Conservation (phyloP, 2,888 invertebrate species). For the Apotomis turbidana region DNA sequence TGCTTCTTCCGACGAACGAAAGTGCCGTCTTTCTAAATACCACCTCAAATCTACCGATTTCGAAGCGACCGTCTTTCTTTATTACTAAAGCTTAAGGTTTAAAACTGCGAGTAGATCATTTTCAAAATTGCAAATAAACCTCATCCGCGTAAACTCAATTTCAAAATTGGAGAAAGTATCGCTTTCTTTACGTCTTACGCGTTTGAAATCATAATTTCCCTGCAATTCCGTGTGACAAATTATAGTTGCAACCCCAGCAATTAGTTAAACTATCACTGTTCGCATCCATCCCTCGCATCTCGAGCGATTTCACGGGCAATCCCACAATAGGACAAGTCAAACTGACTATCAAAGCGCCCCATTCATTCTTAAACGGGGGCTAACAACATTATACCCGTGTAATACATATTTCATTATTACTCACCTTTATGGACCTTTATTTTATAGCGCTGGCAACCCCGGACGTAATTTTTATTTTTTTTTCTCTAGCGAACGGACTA, state of each 20-base stretch:
- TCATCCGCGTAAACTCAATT: conserved; percentile 58
- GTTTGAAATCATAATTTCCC: conserved; percentile 41
- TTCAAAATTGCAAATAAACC: conserved; percentile 42
- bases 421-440: conserved; percentile 79
- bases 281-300: conserved; percentile 68
- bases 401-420: conserved; percentile 84
- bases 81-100: conserved; percentile 44
- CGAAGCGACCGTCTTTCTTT: conserved; percentile 45
- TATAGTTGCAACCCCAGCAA: conserved; percentile 59
- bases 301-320: conserved; percentile 79
- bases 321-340: conserved; percentile 78
- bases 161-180: conserved; percentile 65
- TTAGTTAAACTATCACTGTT: conserved; percentile 68
- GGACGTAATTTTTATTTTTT: conserved; percentile 56
- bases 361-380: conserved; percentile 74
- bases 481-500: conserved; percentile 58
- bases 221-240: conserved; percentile 21
- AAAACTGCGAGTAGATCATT: conserved; percentile 40
- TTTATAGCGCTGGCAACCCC: conserved; percentile 76
- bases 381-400: conserved; percentile 83
- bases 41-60: conserved; percentile 39
- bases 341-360: conserved; percentile 69
- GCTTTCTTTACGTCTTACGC: conserved; percentile 56
- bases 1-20: conserved; percentile 65
- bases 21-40: conserved; percentile 53